Evolutionary conservation across 1,140 invertebrate genomes (phyloP).

Genomic region (Battus philenor): DNA sequence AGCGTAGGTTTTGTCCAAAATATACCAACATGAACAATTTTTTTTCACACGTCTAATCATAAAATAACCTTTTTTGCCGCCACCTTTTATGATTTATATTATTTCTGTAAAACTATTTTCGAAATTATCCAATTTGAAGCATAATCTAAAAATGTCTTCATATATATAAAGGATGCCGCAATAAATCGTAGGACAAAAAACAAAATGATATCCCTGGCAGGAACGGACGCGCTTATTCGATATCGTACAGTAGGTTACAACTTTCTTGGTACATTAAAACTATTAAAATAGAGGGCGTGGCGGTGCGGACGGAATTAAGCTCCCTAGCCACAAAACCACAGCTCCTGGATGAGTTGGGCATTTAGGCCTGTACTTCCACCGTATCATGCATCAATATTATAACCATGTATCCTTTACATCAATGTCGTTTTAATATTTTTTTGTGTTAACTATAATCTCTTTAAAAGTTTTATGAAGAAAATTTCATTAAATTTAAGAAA

Average conservation of each 20-base stretch:
- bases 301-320: slow-evolving; percentile 48
- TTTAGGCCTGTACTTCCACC: neutral
- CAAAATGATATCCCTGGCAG: slow-evolving; percentile 3
- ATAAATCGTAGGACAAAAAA: slow-evolving; percentile 8
- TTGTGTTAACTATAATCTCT: neutral
- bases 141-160: slow-evolving; percentile 13
- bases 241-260: slow-evolving; percentile 10
- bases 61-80: no score
- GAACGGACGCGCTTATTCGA: slow-evolving; percentile 12
- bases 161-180: slow-evolving; percentile 9
- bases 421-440: no score
- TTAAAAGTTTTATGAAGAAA: no score
- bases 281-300: slow-evolving; percentile 57
- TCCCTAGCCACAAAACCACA: slow-evolving; percentile 60
- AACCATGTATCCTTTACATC: slow-evolving; percentile 23
- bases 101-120: neutral
- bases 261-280: slow-evolving; percentile 46
- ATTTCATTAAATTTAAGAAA: no score
- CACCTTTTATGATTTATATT: neutral
- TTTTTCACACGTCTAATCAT: no score
- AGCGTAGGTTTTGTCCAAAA: neutral
- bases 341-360: slow-evolving; percentile 49
- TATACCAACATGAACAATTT: neutral
- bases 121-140: slow-evolving; percentile 1
- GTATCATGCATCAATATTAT: slow-evolving; percentile 23